A percentile compares a stretch with the other conserved stretches of the same genome.
These are phyloP conservation scores for fruit fly (Drosophila melanogaster) DNA, from an alignment of 1,140 invertebrate species.

Conservation along the genomic window Release_6_plus_ISO1_MT NT_037436.4:14258501-14259000, in stretches of 20 bases:
- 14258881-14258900: conserved; percentile 65
- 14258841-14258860: conserved; percentile 81
- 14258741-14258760: conserved; percentile 65
- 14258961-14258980: conserved; percentile 47
- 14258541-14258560: background rate
- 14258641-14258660: conserved; percentile 54
- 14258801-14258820: conserved; percentile 51
- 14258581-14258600: conserved; percentile 6
- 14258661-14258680: conserved; percentile 75
- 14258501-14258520: conserved; percentile 37
- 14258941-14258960: conserved; percentile 17
- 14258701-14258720: conserved; percentile 50
- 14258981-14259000: conserved; percentile 57
- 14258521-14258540: conserved; percentile 28
- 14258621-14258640: background rate
- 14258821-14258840: conserved; percentile 64
- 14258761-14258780: conserved; percentile 62
- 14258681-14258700: conserved; percentile 72
- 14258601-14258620: conserved; percentile 8
- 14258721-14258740: conserved; percentile 23
- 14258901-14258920: conserved; percentile 37
- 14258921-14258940: background rate
- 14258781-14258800: conserved; percentile 50
- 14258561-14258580: conserved; percentile 1
- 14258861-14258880: conserved; percentile 30